These are phyloP conservation scores for Pempheris klunzingeri DNA, from an alignment of 2,797 vertebrate species.

Conservation along the genomic window DNA sequence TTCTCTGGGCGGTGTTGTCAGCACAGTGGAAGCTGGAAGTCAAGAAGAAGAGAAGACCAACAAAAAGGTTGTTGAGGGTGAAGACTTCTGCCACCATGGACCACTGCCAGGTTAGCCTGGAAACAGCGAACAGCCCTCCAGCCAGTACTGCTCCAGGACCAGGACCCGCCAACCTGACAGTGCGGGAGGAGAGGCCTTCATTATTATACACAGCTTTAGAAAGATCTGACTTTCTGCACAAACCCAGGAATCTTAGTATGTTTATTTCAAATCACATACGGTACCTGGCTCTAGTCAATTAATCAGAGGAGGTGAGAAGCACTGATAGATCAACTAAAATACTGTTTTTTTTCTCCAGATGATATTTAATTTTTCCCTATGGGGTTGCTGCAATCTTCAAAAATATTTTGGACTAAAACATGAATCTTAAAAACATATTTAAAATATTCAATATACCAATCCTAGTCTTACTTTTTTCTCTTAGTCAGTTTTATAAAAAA, in stretches of 20 bases:
- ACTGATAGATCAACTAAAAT: conserved; percentile 12
- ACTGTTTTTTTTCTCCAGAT: background rate
- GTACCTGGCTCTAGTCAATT: background rate
- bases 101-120: conserved; percentile 98
- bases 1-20: conserved; percentile 86
- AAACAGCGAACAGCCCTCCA: conserved; percentile 94
- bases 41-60: conserved; percentile 92
- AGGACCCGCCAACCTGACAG: conserved; percentile 90
- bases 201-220: background rate
- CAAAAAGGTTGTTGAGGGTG: conserved; percentile 97
- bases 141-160: conserved; percentile 93
- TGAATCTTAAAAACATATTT: background rate
- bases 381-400: background rate
- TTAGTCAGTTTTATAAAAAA: conserved; percentile 11
- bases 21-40: conserved; percentile 89
- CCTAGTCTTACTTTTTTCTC: background rate
- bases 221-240: conserved; percentile 6
- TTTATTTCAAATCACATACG: background rate
- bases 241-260: background rate
- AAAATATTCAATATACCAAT: background rate
- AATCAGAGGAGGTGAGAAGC: background rate
- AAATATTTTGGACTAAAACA: conserved; percentile 4
- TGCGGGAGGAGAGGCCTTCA: background rate
- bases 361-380: background rate
- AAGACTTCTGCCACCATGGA: conserved; percentile 96